Evolutionary conservation across 2,888 invertebrate genomes (phyloP).

Genomic region (Drosophila kambysellisi): DNA sequence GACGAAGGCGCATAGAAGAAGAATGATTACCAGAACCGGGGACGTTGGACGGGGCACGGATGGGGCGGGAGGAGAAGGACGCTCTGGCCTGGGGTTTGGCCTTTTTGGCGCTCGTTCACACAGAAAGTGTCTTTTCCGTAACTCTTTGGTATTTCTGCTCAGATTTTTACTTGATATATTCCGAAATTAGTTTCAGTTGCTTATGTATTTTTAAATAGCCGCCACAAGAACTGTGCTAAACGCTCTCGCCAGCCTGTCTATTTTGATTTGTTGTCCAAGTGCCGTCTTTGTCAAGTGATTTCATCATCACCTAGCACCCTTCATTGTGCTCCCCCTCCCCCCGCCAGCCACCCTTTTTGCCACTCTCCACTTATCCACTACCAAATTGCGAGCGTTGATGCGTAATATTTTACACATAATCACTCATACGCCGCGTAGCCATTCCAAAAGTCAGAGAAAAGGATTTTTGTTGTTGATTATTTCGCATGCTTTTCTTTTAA

Average conservation of each 20-base stretch:
- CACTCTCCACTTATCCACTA: slow-evolving; percentile 8
- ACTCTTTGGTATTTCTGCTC: slow-evolving; percentile 75
- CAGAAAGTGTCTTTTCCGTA: slow-evolving; percentile 77
- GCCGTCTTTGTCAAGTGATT: slow-evolving; percentile 67
- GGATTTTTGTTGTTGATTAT: slow-evolving; percentile 15
- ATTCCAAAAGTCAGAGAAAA: slow-evolving; percentile 19
- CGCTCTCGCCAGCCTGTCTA: slow-evolving; percentile 77
- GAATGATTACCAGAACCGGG: slow-evolving; percentile 37
- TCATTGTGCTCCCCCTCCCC: background rate
- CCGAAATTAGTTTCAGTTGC: slow-evolving; percentile 72
- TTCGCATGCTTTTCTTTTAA: slow-evolving; percentile 41
- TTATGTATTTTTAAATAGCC: slow-evolving; percentile 72
- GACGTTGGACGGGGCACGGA: background rate
- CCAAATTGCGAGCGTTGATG: slow-evolving; percentile 50
- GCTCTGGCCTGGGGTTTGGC: slow-evolving; percentile 60
- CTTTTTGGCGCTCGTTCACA: slow-evolving; percentile 80
- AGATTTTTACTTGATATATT: slow-evolving; percentile 76
- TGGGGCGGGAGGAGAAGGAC: slow-evolving; percentile 38
- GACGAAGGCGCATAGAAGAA: slow-evolving; percentile 40
- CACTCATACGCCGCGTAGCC: slow-evolving; percentile 67
- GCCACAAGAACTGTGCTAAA: slow-evolving; percentile 77
- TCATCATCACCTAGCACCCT: slow-evolving; percentile 53
- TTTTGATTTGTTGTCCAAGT: slow-evolving; percentile 80
- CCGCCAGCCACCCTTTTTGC: background rate
- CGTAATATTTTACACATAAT: slow-evolving; percentile 74